Conservation (phyloP, 2,797 vertebrate species). For the Buphagus erythrorhynchus region DNA sequence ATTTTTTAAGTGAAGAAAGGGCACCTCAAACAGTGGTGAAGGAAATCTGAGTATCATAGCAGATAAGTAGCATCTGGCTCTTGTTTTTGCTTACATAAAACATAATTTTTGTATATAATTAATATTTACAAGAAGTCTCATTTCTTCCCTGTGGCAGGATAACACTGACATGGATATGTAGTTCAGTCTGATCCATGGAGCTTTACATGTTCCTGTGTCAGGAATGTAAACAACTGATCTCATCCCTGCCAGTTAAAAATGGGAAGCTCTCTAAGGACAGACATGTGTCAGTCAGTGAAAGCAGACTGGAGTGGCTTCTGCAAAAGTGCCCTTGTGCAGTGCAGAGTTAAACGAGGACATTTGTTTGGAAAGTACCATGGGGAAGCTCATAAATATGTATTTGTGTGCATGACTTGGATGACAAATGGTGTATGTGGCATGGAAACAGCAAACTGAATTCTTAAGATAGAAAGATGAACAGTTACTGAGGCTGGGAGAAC, state of each 20-base stretch:
- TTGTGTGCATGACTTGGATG: neutral
- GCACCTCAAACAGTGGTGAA: neutral
- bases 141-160: neutral
- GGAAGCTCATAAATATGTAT: neutral
- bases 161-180: neutral
- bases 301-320: neutral
- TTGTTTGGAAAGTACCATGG: neutral
- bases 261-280: neutral
- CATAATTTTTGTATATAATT: neutral
- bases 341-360: neutral
- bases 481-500: neutral
- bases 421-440: neutral
- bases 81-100: neutral
- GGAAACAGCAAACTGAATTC: neutral
- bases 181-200: neutral
- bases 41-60: neutral
- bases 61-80: neutral
- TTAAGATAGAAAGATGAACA: neutral
- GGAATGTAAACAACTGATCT: neutral
- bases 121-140: neutral
- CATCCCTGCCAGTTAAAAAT: neutral
- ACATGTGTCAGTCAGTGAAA: neutral
- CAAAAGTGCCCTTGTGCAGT: neutral
- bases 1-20: neutral
- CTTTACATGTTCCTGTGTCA: neutral